Evolutionary conservation across 2,113 vertebrate genomes (phyloP).

Genomic region (Entomyzon cyanotis): DNA sequence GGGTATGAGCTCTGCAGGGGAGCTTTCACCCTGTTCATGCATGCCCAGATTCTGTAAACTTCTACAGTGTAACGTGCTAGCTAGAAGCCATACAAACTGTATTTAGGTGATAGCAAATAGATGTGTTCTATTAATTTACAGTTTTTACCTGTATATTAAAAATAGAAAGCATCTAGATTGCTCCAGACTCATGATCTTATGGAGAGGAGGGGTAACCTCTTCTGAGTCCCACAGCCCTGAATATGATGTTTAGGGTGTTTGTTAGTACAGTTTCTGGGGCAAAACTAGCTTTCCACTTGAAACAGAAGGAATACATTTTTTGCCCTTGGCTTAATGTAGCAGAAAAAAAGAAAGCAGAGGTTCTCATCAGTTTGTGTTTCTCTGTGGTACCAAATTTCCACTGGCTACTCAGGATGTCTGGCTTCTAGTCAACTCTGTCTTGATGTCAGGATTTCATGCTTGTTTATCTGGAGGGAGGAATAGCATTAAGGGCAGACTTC

Average conservation of each 20-base stretch:
- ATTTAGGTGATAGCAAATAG: background rate
- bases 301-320: background rate
- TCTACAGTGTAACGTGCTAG: background rate
- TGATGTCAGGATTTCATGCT: background rate
- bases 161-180: background rate
- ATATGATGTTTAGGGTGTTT: background rate
- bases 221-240: background rate
- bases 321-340: background rate
- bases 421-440: background rate
- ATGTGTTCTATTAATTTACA: background rate
- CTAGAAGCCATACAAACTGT: background rate
- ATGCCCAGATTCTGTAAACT: background rate
- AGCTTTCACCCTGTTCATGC: background rate
- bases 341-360: background rate
- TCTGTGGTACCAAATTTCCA: background rate
- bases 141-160: background rate
- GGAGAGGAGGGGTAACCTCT: background rate
- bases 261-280: background rate
- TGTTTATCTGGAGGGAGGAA: background rate
- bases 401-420: background rate
- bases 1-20: background rate
- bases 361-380: background rate
- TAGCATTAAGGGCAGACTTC: background rate
- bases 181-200: background rate
- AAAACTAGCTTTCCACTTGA: background rate